These are phyloP conservation scores for Xenus cinereus DNA, from an alignment of 2,113 vertebrate species.

Conservation along the genomic window DNA sequence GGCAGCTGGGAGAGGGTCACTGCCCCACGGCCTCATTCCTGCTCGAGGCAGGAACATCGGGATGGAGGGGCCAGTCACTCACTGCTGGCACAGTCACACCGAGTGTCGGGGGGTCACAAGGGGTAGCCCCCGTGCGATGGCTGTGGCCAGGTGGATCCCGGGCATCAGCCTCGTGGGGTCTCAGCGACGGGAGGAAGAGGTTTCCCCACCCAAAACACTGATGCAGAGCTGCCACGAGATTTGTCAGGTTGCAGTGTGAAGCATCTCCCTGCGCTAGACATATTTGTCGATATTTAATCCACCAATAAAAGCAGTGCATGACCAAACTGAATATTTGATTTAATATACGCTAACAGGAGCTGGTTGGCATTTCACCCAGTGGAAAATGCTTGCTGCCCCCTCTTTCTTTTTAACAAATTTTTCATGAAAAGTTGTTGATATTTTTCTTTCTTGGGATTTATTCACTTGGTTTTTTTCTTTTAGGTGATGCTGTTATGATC, in stretches of 20 bases:
- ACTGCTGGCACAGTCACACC: not conserved
- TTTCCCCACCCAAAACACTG: not conserved
- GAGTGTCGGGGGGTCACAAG: not conserved
- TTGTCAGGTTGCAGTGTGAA: not conserved
- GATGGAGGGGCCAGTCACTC: not conserved
- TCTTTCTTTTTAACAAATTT: not conserved
- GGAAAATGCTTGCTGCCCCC: not conserved
- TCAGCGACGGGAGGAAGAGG: not conserved
- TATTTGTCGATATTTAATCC: not conserved
- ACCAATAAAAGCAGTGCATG: not conserved
- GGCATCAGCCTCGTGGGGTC: not conserved
- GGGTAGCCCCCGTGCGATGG: not conserved
- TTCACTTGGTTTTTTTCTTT: not conserved
- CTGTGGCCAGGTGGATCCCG: fast-evolving
- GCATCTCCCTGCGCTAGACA: not conserved
- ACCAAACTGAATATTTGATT: constrained; percentile 28
- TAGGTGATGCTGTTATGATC: not conserved
- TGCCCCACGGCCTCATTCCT: not conserved
- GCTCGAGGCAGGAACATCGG: not conserved
- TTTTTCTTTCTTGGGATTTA: not conserved
- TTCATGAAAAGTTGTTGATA: not conserved
- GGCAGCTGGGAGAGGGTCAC: not conserved
- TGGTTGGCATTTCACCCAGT: not conserved
- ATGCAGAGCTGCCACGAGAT: not conserved
- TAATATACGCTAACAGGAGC: not conserved